phyloP scores from a whole-genome alignment of 2,888 invertebrate genomes.

The Eilema caniola region DNA sequence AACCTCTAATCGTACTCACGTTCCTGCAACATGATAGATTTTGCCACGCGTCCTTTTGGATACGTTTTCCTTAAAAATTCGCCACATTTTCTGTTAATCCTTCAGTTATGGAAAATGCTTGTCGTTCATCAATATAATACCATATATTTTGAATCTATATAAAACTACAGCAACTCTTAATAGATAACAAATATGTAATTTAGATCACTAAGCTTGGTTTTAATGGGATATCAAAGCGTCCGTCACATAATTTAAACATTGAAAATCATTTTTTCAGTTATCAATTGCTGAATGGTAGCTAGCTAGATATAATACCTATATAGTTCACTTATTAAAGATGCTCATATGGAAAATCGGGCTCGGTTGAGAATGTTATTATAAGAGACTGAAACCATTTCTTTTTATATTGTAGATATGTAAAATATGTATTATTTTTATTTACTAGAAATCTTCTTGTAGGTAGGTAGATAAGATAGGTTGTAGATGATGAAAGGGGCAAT shows the following conservation, averaged over 20 bases:
- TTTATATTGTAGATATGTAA: too few species aligned
- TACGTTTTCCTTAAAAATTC: constrained; percentile 36
- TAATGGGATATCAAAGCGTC: neutral
- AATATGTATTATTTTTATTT: too few species aligned
- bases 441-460: too few species aligned
- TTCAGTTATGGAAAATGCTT: neutral
- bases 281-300: too few species aligned
- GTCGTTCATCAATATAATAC: neutral
- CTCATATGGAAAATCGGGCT: too few species aligned
- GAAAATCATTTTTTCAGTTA: neutral
- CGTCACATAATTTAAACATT: neutral
- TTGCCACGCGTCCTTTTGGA: constrained; percentile 41
- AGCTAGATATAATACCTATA: too few species aligned
- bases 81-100: constrained; percentile 31
- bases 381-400: too few species aligned
- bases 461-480: too few species aligned
- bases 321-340: too few species aligned
- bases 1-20: constrained; percentile 65
- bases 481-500: too few species aligned
- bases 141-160: neutral
- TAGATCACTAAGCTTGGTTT: neutral
- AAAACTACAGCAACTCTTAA: neutral
- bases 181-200: neutral
- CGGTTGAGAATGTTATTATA: too few species aligned
- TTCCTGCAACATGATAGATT: constrained; percentile 56